Evolutionary conservation across 2,113 vertebrate genomes (phyloP), one percentile per base, ranked within the genome.

Genomic region (Ursus arctos): DNA sequence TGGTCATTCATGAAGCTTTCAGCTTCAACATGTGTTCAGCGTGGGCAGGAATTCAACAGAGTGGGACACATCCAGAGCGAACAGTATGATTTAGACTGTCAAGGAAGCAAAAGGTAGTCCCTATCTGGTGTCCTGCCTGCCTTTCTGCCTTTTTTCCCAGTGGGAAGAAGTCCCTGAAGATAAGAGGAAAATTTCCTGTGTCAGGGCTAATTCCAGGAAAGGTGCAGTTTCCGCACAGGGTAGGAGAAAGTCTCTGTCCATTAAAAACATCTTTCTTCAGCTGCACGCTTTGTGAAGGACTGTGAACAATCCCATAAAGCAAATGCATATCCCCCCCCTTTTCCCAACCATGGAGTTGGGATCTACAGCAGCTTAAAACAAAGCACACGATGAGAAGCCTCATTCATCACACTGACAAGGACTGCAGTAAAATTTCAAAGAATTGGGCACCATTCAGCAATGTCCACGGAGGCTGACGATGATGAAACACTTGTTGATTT

Each of bases 241-340:
- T 87, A 69, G 91, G 88, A 97, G 91, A 92, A 94, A 51, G 36
- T 86, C 81, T 81, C 79, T 6, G 8, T 94, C 88, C 96, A 55
- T 8, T 96, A 86, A 94, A 95, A 96, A 2, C 76, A 90, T 82
- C 26, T 53, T 91, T 81, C 96, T 96, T 97, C 81, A 69, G 55
- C 93, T 81, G 93, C 90, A 93, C 82, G 61, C 97, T 98, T 98
- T 91, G 88, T 72, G 51, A 95, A 96, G 85, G 92, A 80, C 88
- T 59, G 43, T 65, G 40, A 98, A 79, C 79, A 95, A 55, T 49
- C 71, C 77, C 94, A 96, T 97, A 93, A 95, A 91, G 86, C 55
- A 95, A 97, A 96, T 95, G 72, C 16, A 95, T 85, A 21, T 96
- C 86, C 36, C 15, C 49, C 3, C 91, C 88, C 53, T 96, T 98